Evolutionary conservation across 1,140 invertebrate species (phyloP).

Genomic region (Drosophila trapezifrons): DNA sequence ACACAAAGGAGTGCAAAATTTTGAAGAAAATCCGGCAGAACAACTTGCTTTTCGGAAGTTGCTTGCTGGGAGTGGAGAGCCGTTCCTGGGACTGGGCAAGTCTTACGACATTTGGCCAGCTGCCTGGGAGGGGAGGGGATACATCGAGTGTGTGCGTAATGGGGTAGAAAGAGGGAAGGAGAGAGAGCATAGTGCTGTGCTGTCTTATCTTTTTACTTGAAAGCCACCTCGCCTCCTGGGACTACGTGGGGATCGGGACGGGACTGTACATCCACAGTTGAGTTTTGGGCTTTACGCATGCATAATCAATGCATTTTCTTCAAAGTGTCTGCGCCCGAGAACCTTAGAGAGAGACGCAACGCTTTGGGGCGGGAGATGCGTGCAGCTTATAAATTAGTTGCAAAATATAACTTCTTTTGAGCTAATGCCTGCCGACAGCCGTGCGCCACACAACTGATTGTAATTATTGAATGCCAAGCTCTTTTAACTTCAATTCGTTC

Average conservation of each 20-base stretch:
- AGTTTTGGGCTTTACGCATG: slow-evolving; percentile 76
- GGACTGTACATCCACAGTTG: slow-evolving; percentile 42
- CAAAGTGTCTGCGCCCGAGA: slow-evolving; percentile 18
- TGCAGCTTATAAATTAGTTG: slow-evolving; percentile 65
- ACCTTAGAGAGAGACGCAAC: background rate
- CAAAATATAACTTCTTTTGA: slow-evolving; percentile 60
- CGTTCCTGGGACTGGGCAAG: slow-evolving; percentile 45
- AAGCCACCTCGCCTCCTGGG: slow-evolving; percentile 41
- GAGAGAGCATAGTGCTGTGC: slow-evolving; percentile 51
- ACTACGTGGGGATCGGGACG: background rate
- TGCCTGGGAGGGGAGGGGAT: background rate
- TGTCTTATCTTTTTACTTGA: slow-evolving; percentile 79
- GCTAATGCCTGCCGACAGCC: background rate
- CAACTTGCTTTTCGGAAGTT: slow-evolving; percentile 30
- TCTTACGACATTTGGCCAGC: slow-evolving; percentile 53
- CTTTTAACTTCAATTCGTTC: background rate
- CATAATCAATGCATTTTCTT: slow-evolving; percentile 80
- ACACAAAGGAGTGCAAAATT: slow-evolving; percentile 63
- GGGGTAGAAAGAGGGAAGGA: slow-evolving; percentile 1
- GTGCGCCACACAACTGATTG: background rate
- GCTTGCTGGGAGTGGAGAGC: slow-evolving; percentile 5
- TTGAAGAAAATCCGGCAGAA: slow-evolving; percentile 72
- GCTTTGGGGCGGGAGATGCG: slow-evolving; percentile 16
- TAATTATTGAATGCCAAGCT: background rate
- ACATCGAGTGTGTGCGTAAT: background rate